Conservation (phyloP, 2,113 vertebrate species). For the Epinephelus moara region DNA sequence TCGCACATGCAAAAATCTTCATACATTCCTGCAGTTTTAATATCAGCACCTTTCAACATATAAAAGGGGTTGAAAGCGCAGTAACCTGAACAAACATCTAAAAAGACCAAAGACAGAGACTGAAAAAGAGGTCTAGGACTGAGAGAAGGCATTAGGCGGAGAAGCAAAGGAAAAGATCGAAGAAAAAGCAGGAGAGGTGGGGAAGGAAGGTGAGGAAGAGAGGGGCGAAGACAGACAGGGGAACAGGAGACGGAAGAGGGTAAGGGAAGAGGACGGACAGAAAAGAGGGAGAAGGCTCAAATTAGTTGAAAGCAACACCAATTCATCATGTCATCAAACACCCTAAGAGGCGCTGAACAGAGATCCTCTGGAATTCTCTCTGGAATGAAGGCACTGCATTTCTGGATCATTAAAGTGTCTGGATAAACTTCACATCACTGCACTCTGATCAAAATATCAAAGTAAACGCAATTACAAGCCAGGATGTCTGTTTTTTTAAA, state of each 20-base stretch:
- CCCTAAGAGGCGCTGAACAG: not conserved
- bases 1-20: not conserved
- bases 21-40: not conserved
- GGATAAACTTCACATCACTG: not conserved
- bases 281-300: not conserved
- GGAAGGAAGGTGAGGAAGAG: not conserved
- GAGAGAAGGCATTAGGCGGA: not conserved
- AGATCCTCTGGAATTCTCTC: not conserved
- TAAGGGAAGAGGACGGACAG: not conserved
- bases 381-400: not conserved
- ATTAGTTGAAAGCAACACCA: not conserved
- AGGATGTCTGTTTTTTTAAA: not conserved
- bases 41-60: not conserved
- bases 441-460: not conserved
- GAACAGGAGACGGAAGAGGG: not conserved
- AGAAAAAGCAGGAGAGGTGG: not conserved
- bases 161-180: not conserved
- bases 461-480: not conserved
- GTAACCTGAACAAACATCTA: not conserved
- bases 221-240: not conserved
- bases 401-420: conserved; percentile 6
- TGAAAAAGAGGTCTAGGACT: not conserved
- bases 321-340: conserved; percentile 11
- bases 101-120: not conserved
- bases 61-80: not conserved